phyloP scores from a whole-genome alignment of 64 coral and sea anemone genomes.

The Acropora yongei region DNA sequence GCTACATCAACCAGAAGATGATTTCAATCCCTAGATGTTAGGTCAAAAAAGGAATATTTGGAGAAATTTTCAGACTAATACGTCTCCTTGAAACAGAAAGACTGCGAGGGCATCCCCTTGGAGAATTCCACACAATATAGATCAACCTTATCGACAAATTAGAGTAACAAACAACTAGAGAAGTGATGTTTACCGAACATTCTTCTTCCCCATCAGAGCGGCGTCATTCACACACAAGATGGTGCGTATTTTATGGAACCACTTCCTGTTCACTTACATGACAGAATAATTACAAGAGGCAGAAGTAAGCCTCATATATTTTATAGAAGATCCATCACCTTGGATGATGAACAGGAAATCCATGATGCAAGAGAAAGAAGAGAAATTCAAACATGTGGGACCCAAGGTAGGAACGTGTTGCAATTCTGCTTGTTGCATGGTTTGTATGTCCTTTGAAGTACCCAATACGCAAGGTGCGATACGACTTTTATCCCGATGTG shows the following conservation, averaged over 20 bases:
- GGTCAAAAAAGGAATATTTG: too few species aligned
- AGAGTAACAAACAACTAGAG: background rate
- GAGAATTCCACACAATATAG: too few species aligned
- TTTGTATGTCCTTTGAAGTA: too few species aligned
- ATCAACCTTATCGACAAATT: too few species aligned
- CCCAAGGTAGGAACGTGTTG: slow-evolving; percentile 54
- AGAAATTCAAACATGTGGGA: slow-evolving; percentile 81
- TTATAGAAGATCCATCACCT: slow-evolving; percentile 50
- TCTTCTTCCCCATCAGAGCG: slow-evolving; percentile 46
- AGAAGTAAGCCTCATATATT: slow-evolving; percentile 81
- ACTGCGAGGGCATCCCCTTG: too few species aligned
- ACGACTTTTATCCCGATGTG: too few species aligned
- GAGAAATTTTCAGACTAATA: too few species aligned
- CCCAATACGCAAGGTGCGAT: too few species aligned
- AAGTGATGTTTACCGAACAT: background rate
- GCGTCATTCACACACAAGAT: slow-evolving; percentile 64
- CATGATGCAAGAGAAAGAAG: slow-evolving; percentile 49
- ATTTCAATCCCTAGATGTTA: too few species aligned
- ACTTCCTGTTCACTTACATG: slow-evolving; percentile 70
- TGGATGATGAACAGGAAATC: background rate
- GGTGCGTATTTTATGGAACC: slow-evolving; percentile 84
- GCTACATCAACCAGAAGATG: too few species aligned
- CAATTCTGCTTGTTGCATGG: background rate
- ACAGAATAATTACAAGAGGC: slow-evolving; percentile 24
- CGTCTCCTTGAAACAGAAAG: too few species aligned